phyloP scores from a whole-genome alignment of 2,888 invertebrate genomes.

The Scaptomyza reducta region DNA sequence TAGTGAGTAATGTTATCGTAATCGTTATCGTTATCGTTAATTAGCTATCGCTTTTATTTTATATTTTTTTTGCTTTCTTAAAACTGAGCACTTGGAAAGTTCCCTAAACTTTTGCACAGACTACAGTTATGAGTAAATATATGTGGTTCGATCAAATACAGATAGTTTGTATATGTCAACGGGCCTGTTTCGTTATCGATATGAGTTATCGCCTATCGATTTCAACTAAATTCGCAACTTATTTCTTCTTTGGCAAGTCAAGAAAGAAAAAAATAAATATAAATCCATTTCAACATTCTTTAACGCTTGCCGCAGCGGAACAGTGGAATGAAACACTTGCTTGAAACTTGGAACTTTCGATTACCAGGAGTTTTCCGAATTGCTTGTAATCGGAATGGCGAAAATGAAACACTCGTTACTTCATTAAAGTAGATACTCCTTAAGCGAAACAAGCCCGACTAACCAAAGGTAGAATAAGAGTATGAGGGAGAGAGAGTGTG shows the following conservation, averaged over 20 bases:
- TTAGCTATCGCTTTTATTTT: constrained; percentile 33
- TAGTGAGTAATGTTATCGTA: constrained; percentile 40
- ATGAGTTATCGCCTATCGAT: constrained; percentile 19
- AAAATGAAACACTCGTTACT: not conserved
- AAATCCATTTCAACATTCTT: too few relatives aligned
- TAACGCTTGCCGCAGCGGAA: not conserved
- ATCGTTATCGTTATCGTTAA: constrained; percentile 39
- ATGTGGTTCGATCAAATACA: constrained; percentile 3
- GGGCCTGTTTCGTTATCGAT: not conserved
- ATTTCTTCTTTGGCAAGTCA: too few relatives aligned
- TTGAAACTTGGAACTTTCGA: not conserved
- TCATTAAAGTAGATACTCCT: not conserved
- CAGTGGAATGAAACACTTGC: constrained; percentile 9
- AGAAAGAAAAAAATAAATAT: too few relatives aligned
- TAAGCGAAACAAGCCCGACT: constrained; percentile 14
- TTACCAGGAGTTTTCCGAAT: not conserved
- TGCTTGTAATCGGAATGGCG: constrained; percentile 1
- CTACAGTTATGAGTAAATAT: constrained; percentile 27
- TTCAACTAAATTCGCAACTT: not conserved
- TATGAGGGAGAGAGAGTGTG: not conserved
- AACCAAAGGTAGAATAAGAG: too few relatives aligned
- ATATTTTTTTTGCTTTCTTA: constrained; percentile 41
- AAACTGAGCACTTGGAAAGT: constrained; percentile 70
- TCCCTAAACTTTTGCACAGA: constrained; percentile 64
- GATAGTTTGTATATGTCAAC: not conserved